phyloP scores from a whole-genome alignment of 35 echinoderm and acorn worm species.

The Stichopus chloronotus region DNA sequence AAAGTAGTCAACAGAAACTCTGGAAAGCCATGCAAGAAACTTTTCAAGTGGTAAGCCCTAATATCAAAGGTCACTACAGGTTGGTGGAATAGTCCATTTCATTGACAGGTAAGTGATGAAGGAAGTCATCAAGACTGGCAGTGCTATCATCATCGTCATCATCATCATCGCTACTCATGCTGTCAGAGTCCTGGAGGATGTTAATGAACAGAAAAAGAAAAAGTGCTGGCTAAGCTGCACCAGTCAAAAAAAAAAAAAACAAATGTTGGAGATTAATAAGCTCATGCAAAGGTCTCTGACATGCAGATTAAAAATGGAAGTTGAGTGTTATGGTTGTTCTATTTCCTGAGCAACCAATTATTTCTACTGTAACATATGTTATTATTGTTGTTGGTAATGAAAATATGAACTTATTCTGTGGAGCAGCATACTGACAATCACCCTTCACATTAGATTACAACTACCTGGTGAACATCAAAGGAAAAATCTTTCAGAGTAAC shows the following conservation, averaged over 20 bases:
- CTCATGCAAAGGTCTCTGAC: too few species aligned
- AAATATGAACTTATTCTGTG: too few species aligned
- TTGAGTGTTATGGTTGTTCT: too few species aligned
- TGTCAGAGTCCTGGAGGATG: slow-evolving; percentile 47
- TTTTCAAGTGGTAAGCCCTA: neutral
- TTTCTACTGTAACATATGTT: too few species aligned
- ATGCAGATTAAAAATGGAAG: too few species aligned
- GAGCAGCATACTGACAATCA: too few species aligned
- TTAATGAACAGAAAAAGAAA: slow-evolving; percentile 58
- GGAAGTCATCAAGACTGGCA: neutral
- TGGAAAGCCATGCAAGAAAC: slow-evolving; percentile 39
- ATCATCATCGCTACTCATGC: slow-evolving; percentile 23
- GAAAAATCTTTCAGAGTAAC: too few species aligned
- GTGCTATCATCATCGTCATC: slow-evolving; percentile 3
- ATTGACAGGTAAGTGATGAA: slow-evolving; percentile 12
- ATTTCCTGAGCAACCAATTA: too few species aligned
- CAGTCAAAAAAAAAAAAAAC: neutral
- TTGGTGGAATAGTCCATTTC: slow-evolving; percentile 17
- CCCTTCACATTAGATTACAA: too few species aligned
- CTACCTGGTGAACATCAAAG: too few species aligned
- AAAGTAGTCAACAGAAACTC: neutral
- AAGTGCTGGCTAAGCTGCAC: slow-evolving; percentile 25
- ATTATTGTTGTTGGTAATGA: too few species aligned
- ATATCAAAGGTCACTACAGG: neutral
- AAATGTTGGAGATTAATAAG: too few species aligned